Base-by-base conservation (phyloP, 2,797 vertebrate genomes). In the Yasuhikotakia modesta region DNA sequence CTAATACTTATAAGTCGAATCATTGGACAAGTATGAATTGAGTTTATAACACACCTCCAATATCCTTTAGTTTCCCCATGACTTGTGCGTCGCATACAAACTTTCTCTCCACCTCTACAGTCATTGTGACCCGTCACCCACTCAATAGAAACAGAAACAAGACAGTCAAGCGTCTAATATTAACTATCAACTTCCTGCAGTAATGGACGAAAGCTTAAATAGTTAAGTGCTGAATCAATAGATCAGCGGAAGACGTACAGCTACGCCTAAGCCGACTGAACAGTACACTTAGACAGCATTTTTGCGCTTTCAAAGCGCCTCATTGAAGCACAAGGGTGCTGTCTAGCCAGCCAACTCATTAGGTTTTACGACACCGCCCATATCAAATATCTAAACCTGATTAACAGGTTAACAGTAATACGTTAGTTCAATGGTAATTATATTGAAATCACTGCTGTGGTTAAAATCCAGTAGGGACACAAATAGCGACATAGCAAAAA, bases 91-190 rank as follows among this genome's bases (percentile, higher is more conserved):
- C 86, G 82, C 86, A 93, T 30, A 91, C 58, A 87, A 94, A 94
- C 76, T 94, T 94, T 73, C 92, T 91, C 86, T 94, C 94, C 85
- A 94, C 91, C 84, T 94, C 93, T 52, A 94, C 88, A 68, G 84
- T 89, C 93, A 94, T 88, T 46, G 64, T 73, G 8, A 39, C 89
- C 90, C 91, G 82, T 84, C 88, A 89, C n/a, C n/a, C 5, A 86
- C 60, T 87, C 0, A 74, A 3, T 53, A 10, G 12, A 60, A 73
- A 39, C 45, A 3, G 1, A 10, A 16, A 43, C 57, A 66, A 57
- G 0, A 60, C 2, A 7, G 1, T 16, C 32, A 1, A 22, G 43
- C 14, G 32, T 35, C 19, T 27, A 5, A 6, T 22, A 1, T 2
- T 11, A 73, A n/a, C 27, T 4, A 48, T 22, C 22, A 4, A 21